phyloP scores from a whole-genome alignment of 1,140 invertebrate species.

The Zaprionus inermis region DNA sequence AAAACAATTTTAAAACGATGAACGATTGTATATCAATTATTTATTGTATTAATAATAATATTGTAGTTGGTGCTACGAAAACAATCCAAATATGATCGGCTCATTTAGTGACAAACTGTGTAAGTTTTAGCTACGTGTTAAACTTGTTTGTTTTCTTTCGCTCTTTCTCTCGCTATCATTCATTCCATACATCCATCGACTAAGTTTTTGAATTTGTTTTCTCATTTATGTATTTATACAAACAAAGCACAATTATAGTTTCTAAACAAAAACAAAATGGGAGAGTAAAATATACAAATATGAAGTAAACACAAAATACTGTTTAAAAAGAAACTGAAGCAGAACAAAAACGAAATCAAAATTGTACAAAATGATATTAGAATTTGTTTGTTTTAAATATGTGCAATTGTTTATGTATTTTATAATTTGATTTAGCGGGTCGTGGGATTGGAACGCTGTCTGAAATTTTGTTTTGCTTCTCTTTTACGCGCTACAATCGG shows the following conservation, averaged over 20 bases:
- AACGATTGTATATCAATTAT: slow-evolving; percentile 68
- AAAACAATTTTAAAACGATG: slow-evolving; percentile 44
- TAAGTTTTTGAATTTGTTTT: slow-evolving; percentile 12
- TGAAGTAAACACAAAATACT: slow-evolving; percentile 71
- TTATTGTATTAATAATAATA: slow-evolving; percentile 60
- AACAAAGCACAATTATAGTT: slow-evolving; percentile 54
- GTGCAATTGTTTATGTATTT: slow-evolving; percentile 21
- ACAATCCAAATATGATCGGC: slow-evolving; percentile 27
- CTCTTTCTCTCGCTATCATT: slow-evolving; percentile 18
- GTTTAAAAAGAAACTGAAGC: slow-evolving; percentile 60
- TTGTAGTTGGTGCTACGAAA: slow-evolving; percentile 34
- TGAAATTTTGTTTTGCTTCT: slow-evolving; percentile 42
- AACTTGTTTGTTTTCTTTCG: slow-evolving; percentile 6
- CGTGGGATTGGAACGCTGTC: slow-evolving; percentile 8
- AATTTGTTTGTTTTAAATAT: not conserved
- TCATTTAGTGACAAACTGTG: slow-evolving; percentile 39
- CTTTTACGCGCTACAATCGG: slow-evolving; percentile 26
- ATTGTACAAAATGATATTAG: slow-evolving; percentile 23
- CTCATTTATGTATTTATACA: slow-evolving; percentile 13
- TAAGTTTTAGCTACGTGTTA: slow-evolving; percentile 40
- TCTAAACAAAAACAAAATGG: slow-evolving; percentile 52
- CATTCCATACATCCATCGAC: slow-evolving; percentile 27
- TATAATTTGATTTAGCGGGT: slow-evolving; percentile 10
- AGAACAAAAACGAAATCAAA: slow-evolving; percentile 45
- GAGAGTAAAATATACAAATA: slow-evolving; percentile 33